Conservation (phyloP, 2,797 vertebrate genomes). For the Parauchenoglanis ngamensis region DNA sequence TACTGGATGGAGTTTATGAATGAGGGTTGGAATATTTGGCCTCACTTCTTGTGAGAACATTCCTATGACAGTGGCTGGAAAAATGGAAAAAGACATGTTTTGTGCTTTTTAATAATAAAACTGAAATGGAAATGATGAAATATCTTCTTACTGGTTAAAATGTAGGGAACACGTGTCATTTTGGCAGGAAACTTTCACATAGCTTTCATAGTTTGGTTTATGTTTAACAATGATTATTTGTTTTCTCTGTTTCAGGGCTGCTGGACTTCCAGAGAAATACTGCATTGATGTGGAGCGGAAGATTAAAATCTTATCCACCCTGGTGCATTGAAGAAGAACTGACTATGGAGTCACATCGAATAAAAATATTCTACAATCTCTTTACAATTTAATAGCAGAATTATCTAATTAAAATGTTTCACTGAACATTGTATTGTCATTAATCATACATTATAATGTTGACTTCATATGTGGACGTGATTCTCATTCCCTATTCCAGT, state of each 20-base stretch:
- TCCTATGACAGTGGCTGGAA: neutral
- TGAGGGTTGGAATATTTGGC: neutral
- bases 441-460: no score
- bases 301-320: conserved; percentile 37
- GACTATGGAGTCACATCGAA: neutral
- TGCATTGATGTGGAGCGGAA: conserved; percentile 79
- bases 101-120: neutral
- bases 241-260: conserved; percentile 70
- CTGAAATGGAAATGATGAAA: neutral
- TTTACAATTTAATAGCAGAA: no score
- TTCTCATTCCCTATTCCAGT: no score
- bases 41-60: neutral
- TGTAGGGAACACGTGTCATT: neutral
- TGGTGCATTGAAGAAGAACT: conserved; percentile 51
- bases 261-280: conserved; percentile 83
- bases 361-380: no score
- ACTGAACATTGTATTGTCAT: no score
- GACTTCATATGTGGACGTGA: no score
- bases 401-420: no score
- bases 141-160: neutral
- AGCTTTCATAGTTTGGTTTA: neutral
- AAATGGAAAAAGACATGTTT: neutral
- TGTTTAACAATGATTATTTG: neutral
- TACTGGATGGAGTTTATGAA: neutral
- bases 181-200: neutral